phyloP scores from a whole-genome alignment of 2,888 invertebrate species.

The Eristalis tenax region DNA sequence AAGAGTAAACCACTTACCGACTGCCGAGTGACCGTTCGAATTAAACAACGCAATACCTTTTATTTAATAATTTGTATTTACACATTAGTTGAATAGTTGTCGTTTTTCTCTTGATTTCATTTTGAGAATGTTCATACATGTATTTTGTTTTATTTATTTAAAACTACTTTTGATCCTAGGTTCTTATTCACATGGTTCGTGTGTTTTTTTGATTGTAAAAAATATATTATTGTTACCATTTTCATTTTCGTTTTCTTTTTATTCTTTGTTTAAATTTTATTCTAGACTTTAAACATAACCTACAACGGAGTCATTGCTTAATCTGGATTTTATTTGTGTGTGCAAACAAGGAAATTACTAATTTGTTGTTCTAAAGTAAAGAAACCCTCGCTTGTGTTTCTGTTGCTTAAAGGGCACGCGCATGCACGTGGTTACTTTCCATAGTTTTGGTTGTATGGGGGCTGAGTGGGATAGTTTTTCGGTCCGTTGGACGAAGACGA shows the following conservation, averaged over 20 bases:
- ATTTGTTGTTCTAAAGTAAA: neutral
- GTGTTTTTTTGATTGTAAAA: conserved; percentile 60
- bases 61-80: conserved; percentile 56
- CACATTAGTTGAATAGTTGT: conserved; percentile 48
- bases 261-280: conserved; percentile 29
- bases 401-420: neutral
- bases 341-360: neutral
- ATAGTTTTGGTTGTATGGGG: conserved; percentile 73
- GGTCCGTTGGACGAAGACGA: conserved; percentile 73
- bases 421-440: conserved; percentile 32
- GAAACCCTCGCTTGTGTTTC: neutral
- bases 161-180: conserved; percentile 54
- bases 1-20: neutral
- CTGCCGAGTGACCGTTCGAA: neutral
- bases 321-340: conserved; percentile 18
- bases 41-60: neutral
- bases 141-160: conserved; percentile 26
- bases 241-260: conserved; percentile 25
- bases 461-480: conserved; percentile 79
- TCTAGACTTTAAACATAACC: conserved; percentile 9
- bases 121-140: conserved; percentile 46
- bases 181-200: conserved; percentile 51
- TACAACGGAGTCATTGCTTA: neutral
- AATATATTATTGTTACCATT: conserved; percentile 66
- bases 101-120: conserved; percentile 46